Percentiles rank a stretch among this genome's conserved stretches.
Evolutionary conservation across 2,113 vertebrate species (phyloP).

Genomic region (Nothobranchius kuhntae): DNA sequence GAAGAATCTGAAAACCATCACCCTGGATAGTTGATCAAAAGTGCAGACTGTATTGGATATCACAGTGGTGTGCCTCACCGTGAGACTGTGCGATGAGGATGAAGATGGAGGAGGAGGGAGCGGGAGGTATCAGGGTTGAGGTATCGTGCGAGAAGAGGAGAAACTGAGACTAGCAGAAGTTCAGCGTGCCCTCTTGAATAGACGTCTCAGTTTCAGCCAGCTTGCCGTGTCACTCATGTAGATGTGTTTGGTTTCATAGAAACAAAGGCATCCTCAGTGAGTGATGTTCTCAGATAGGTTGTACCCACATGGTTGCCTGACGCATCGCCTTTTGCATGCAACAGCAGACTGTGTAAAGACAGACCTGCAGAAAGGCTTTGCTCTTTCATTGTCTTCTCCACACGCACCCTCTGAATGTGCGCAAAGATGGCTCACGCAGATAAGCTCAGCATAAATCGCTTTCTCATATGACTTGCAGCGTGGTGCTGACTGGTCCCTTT

Average conservation of each 20-base stretch:
- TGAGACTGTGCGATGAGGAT: slow-evolving; percentile 42
- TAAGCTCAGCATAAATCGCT: slow-evolving; percentile 33
- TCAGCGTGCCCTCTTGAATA: slow-evolving; percentile 51
- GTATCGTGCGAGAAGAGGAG: slow-evolving; percentile 67
- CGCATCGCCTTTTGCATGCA: slow-evolving; percentile 63
- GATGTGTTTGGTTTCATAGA: slow-evolving; percentile 70
- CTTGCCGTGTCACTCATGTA: slow-evolving; percentile 52
- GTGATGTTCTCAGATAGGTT: slow-evolving; percentile 58
- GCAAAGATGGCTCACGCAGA: slow-evolving; percentile 57
- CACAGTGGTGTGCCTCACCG: slow-evolving; percentile 35
- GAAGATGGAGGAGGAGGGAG: slow-evolving; percentile 32
- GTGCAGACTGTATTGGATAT: slow-evolving; percentile 69
- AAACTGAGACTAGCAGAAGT: slow-evolving; percentile 65
- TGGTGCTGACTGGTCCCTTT: slow-evolving; percentile 53
- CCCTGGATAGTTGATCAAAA: slow-evolving; percentile 66
- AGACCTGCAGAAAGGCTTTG: slow-evolving; percentile 38
- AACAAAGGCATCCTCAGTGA: slow-evolving; percentile 63
- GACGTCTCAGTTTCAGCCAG: slow-evolving; percentile 69
- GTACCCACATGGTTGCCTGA: slow-evolving; percentile 57
- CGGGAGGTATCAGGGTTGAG: slow-evolving; percentile 51
- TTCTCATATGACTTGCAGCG: slow-evolving; percentile 23
- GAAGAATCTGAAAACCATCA: slow-evolving; percentile 78
- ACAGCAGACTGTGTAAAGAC: slow-evolving; percentile 51
- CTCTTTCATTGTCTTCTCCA: slow-evolving; percentile 52
- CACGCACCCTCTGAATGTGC: slow-evolving; percentile 51